Evolutionary conservation across 2,113 vertebrate genomes (phyloP).

Genomic region (Meles meles): DNA sequence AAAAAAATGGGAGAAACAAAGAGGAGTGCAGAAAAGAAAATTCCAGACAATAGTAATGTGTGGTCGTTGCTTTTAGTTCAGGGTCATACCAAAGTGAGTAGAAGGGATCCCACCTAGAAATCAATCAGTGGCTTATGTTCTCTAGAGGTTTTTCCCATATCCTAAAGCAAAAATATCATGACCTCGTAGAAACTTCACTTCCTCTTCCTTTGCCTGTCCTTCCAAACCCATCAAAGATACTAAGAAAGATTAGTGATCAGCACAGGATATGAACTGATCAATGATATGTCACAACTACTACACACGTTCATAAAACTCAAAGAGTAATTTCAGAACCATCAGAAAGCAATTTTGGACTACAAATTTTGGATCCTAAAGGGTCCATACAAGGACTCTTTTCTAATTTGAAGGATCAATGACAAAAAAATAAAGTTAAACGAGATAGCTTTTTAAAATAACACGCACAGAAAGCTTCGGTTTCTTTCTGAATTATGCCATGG

Average conservation of each 20-base stretch:
- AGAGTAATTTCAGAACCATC: not conserved
- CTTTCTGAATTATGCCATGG: slow-evolving; percentile 4
- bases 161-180: not conserved
- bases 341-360: not conserved
- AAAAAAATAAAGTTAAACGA: not conserved
- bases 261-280: not conserved
- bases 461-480: slow-evolving; percentile 23
- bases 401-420: not conserved
- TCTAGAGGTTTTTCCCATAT: not conserved
- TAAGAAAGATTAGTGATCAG: not conserved
- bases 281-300: not conserved
- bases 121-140: not conserved
- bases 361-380: not conserved
- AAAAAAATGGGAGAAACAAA: not conserved
- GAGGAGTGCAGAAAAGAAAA: not conserved
- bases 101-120: not conserved
- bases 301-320: not conserved
- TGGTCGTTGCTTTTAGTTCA: not conserved
- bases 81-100: not conserved
- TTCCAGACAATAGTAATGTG: not conserved
- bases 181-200: not conserved
- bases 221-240: not conserved
- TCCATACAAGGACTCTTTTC: not conserved
- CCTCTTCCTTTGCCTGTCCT: not conserved
- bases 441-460: slow-evolving; percentile 24